Conservation (phyloP, 2,113 vertebrate genomes). For the Lycocorax pyrrhopterus region DNA sequence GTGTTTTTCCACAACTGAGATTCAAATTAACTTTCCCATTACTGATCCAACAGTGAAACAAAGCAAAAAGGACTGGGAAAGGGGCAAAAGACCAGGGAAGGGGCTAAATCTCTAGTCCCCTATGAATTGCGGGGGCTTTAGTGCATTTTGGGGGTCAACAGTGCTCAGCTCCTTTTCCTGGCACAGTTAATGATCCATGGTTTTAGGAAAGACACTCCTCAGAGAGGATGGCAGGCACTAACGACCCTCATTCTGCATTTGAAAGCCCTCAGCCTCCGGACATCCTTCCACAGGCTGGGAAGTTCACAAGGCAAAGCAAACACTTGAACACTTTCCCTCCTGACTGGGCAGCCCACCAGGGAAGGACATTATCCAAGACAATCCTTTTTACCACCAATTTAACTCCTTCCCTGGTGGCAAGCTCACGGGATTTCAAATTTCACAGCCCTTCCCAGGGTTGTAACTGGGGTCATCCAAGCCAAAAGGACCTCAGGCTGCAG, state of each 20-base stretch:
- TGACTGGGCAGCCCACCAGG: neutral
- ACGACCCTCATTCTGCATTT: neutral
- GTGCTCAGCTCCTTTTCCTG: neutral
- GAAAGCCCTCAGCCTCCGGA: neutral
- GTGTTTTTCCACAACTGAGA: neutral
- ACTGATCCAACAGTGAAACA: neutral
- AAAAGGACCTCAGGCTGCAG: neutral
- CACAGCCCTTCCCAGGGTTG: neutral
- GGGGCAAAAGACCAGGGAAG: neutral
- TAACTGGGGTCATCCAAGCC: neutral
- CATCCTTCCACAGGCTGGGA: neutral
- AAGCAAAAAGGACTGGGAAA: neutral
- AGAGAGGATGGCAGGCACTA: neutral
- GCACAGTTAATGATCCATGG: accelerated
- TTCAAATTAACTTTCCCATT: neutral
- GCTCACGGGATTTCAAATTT: neutral
- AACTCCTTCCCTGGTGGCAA: neutral
- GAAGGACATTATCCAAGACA: neutral
- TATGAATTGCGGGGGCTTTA: neutral
- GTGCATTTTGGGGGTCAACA: neutral
- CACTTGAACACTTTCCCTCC: neutral
- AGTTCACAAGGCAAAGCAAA: neutral
- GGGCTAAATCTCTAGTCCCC: neutral
- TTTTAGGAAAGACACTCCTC: neutral
- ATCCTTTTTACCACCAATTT: neutral